These are phyloP conservation scores for Netelia virgata DNA, from an alignment of 2,888 invertebrate genomes.

Conservation along the genomic window DNA sequence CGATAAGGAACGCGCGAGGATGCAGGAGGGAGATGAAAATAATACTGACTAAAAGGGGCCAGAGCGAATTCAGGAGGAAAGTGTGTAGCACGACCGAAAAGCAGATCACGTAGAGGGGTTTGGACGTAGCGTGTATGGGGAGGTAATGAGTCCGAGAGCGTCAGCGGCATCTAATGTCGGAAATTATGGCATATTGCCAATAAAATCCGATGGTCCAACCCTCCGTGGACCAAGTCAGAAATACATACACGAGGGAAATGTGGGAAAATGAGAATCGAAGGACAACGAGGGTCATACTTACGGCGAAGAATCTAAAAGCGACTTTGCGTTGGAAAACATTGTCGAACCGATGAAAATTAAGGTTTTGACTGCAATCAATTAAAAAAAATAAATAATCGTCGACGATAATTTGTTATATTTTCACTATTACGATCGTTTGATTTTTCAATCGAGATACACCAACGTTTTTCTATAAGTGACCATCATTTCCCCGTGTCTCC, in stretches of 20 bases:
- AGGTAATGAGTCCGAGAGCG: constrained; percentile 84
- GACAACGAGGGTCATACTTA: not conserved
- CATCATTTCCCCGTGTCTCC: constrained; percentile 27
- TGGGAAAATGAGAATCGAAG: not conserved
- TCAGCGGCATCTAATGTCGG: constrained; percentile 84
- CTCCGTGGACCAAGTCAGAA: constrained; percentile 62
- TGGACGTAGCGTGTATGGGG: constrained; percentile 65
- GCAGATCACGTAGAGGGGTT: constrained; percentile 80
- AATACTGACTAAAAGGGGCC: constrained; percentile 72
- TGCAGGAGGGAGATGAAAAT: constrained; percentile 47
- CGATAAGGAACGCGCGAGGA: constrained; percentile 35
- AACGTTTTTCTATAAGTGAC: not conserved
- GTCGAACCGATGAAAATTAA: not conserved
- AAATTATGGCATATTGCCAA: constrained; percentile 85
- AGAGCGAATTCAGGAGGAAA: constrained; percentile 69
- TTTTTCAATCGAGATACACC: not conserved
- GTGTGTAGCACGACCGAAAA: constrained; percentile 61
- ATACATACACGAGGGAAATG: constrained; percentile 12
- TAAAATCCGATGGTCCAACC: constrained; percentile 82
- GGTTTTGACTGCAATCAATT: too few relatives aligned
- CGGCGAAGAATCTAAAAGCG: not conserved
- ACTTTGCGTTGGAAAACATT: not conserved
- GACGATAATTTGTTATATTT: too few relatives aligned
- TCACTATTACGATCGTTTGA: not conserved
- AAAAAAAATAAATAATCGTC: too few relatives aligned